Evolutionary conservation across 2,888 invertebrate genomes (phyloP), one percentile per base, ranked within the genome.

Genomic region (Lasioglossum leucozonium): DNA sequence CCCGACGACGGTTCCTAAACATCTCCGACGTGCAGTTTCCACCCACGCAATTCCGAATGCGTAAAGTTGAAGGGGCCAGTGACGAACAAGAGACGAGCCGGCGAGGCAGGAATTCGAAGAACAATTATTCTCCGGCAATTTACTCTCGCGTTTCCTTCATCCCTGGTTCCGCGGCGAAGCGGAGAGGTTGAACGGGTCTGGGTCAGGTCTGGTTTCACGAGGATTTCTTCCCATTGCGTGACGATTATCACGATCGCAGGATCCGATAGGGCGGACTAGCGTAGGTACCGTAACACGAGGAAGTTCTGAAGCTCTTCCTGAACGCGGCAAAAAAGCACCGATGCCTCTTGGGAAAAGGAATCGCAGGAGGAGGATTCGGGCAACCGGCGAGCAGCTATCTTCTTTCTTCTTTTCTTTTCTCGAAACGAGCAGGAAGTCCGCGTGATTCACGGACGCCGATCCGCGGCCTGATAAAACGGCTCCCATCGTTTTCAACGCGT

Each of bases 201-300:
- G 34, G 65, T 65, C n/a, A 67, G 37, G 37, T 67, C 22, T 34
- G 37, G 37, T 37, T 67, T 67, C 67, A 67, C 69, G 10, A n/a
- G 22, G 44, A 22, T 44, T 72, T 44, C 72, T 26, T 16, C 42
- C 26, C 26, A 6, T 72, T 44, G 72, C 44, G 44, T 44, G 72
- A 72, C 72, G 44, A 72, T 72, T 72, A n/a, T 44, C 72, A 30
- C 18, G 42, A 72, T 72, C 18, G 16, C 30, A 18, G 26, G 16
- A 3, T 30, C 42, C 72, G 72, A 72, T 72, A 72, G 30, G 72
- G 18, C 18, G 37, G n/a, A n/a, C 22, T 22, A 37, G 22, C 37
- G 22, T 4, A 18, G 37, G 67, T 67, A 67, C 67, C 67, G 67
- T 67, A 67, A 67, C 67, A 67, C 67, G 37, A 67, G 67, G 67